Percentiles rank a stretch among this genome's conserved stretches.
Conservation (phyloP, 2,113 vertebrate species). For the Boulengeromyrus knoepffleri region DNA sequence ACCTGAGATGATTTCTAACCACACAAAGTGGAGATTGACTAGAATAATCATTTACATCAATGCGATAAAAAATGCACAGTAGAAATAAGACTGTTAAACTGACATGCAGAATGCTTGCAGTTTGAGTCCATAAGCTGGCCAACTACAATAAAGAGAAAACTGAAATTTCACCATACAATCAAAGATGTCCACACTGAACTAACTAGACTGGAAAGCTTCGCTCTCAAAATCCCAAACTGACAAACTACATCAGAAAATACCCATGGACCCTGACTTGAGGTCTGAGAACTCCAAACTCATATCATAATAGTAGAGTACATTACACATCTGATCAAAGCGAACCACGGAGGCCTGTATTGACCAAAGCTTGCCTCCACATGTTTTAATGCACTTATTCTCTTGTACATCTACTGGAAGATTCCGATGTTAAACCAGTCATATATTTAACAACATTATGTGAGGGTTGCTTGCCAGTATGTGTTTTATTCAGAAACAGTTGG, state of each 20-base stretch:
- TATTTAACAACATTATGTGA: neutral
- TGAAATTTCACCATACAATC: neutral
- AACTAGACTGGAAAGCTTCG: neutral
- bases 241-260: neutral
- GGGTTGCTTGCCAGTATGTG: neutral
- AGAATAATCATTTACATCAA: neutral
- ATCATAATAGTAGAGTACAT: neutral
- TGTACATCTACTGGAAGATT: neutral
- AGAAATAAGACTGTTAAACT: neutral
- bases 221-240: neutral
- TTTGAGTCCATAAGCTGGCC: neutral
- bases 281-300: neutral
- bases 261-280: neutral
- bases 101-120: neutral
- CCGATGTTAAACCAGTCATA: neutral
- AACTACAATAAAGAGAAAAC: neutral
- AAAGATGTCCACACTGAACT: neutral
- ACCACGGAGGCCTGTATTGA: neutral
- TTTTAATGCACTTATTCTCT: neutral
- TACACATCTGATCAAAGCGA: neutral
- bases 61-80: neutral
- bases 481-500: neutral
- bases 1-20: neutral
- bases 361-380: neutral
- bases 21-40: neutral